phyloP scores from a whole-genome alignment of 2,113 vertebrate species.

The Colossoma macropomum region DNA sequence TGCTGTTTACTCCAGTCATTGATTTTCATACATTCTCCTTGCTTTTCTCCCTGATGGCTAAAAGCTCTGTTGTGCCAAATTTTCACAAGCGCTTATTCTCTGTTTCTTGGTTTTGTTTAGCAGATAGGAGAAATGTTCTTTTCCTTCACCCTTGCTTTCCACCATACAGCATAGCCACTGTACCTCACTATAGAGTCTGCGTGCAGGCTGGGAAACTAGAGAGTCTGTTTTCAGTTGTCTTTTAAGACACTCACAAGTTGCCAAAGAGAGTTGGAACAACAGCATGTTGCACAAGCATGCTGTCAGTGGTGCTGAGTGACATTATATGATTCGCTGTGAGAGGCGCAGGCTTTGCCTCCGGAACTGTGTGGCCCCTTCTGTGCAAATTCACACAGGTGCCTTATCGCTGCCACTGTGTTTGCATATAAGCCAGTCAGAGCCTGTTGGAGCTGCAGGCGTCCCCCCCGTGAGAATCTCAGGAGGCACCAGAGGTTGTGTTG shows the following conservation, averaged over 20 bases:
- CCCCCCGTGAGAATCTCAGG: neutral
- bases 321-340: neutral
- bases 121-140: neutral
- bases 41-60: no score
- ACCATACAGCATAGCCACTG: neutral
- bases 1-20: neutral
- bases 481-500: slow-evolving; percentile 8
- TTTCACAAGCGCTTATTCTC: no score
- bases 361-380: slow-evolving; percentile 1
- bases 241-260: neutral
- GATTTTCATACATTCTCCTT: no score
- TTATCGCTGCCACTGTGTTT: slow-evolving; percentile 29
- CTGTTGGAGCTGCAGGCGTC: slow-evolving; percentile 18
- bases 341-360: neutral
- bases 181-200: neutral
- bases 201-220: slow-evolving; percentile 13
- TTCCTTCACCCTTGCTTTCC: neutral
- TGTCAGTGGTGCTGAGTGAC: neutral
- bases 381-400: slow-evolving; percentile 39
- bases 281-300: neutral
- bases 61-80: no score
- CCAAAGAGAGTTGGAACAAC: neutral
- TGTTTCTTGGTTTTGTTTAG: no score
- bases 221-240: neutral
- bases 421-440: slow-evolving; percentile 35